Percentiles rank a stretch among this genome's conserved stretches.
Conservation (phyloP, 2,888 invertebrate genomes). For the Lasioglossum marginatum region DNA sequence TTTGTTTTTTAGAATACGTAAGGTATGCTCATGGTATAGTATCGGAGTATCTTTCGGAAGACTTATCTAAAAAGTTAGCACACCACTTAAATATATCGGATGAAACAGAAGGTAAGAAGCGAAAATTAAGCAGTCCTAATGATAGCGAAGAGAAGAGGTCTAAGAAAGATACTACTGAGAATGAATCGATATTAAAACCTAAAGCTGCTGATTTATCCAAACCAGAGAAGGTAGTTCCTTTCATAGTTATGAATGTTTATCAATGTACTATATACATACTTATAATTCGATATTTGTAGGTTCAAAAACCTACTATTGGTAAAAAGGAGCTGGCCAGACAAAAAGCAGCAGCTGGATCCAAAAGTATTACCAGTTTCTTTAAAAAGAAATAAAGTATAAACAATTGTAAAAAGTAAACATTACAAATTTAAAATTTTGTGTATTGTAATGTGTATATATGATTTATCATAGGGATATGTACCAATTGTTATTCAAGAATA, state of each 20-base stretch:
- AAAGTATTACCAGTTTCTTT: constrained; percentile 93
- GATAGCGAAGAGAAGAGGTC: constrained; percentile 77
- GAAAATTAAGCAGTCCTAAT: constrained; percentile 80
- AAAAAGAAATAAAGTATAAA: constrained; percentile 86
- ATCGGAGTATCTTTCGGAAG: constrained; percentile 91
- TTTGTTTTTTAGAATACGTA: constrained; percentile 86
- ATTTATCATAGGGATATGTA: constrained; percentile 23
- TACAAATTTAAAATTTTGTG: constrained; percentile 33
- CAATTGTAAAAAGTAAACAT: constrained; percentile 28
- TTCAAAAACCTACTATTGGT: constrained; percentile 86
- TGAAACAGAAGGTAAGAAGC: constrained; percentile 84
- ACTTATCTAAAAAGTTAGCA: constrained; percentile 88
- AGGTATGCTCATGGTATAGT: constrained; percentile 92
- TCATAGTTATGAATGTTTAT: constrained; percentile 22
- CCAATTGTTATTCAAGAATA: constrained; percentile 17
- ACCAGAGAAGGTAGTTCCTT: constrained; percentile 78
- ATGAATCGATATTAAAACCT: constrained; percentile 83
- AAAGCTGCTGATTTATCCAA: constrained; percentile 81
- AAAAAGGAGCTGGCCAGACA: constrained; percentile 91
- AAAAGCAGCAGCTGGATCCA: constrained; percentile 92
- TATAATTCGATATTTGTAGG: constrained; percentile 71
- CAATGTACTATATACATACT: not conserved
- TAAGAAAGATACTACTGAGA: constrained; percentile 83
- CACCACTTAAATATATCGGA: constrained; percentile 89
- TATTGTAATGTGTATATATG: constrained; percentile 38